Percentiles rank a stretch among this genome's conserved stretches.
Evolutionary conservation across 1,140 invertebrate genomes (phyloP).

Genomic region (Lysiphlebus fabarum): DNA sequence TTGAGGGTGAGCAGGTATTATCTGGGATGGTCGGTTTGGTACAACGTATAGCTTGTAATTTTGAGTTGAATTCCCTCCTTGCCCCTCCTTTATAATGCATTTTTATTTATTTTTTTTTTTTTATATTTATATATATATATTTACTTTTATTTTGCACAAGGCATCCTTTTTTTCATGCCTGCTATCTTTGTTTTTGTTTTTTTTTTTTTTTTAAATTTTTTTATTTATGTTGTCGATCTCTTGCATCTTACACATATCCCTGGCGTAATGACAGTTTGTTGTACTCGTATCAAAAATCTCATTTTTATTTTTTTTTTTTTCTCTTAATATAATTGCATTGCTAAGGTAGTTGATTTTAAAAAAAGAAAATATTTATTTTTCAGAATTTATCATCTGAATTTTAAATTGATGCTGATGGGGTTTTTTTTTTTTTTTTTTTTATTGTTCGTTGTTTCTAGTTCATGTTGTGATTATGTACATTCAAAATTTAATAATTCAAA

Average conservation of each 20-base stretch:
- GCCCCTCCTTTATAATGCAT: constrained; percentile 26
- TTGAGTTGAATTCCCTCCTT: constrained; percentile 43
- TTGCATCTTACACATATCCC: constrained; percentile 22
- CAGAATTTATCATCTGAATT: too few relatives aligned
- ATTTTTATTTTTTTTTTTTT: too few relatives aligned
- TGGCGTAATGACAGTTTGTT: constrained; percentile 32
- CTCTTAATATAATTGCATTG: too few relatives aligned
- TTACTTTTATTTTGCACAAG: too few relatives aligned
- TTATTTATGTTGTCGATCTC: constrained; percentile 13
- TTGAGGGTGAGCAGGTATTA: constrained; percentile 54
- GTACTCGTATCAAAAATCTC: background rate
- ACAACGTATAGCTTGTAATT: constrained; percentile 56
- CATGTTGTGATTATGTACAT: too few relatives aligned
- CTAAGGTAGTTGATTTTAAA: too few relatives aligned
- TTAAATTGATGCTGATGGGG: too few relatives aligned
- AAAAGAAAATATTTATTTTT: too few relatives aligned
- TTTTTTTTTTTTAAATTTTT: too few relatives aligned
- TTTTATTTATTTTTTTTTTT: constrained; percentile 12
- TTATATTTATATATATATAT: background rate
- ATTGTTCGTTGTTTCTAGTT: too few relatives aligned
- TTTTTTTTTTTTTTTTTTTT: too few relatives aligned
- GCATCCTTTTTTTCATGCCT: constrained; percentile 16
- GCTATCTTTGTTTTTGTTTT: background rate
- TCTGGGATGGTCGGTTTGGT: constrained; percentile 55
- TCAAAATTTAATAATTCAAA: too few relatives aligned